Percentiles rank a stretch among this genome's conserved stretches.
Evolutionary conservation across 2,888 invertebrate species (phyloP).

Genomic region (Euphydryas editha): DNA sequence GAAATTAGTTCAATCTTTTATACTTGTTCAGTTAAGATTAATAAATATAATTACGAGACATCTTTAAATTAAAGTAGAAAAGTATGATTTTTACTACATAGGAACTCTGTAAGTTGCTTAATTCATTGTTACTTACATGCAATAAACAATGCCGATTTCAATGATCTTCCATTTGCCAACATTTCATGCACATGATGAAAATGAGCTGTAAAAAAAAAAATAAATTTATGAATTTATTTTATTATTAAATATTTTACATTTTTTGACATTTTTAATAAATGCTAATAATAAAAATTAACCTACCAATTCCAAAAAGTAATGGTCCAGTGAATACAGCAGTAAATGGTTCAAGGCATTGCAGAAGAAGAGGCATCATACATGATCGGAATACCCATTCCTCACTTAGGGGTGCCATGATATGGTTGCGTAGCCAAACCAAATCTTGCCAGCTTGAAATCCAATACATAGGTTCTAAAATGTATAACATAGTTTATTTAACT

Average conservation of each 20-base stretch:
- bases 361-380: constrained; percentile 95
- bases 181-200: constrained; percentile 95
- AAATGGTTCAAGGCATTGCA: constrained; percentile 90
- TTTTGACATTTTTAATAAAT: neutral
- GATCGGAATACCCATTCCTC: constrained; percentile 98
- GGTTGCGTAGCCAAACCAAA: constrained; percentile 93
- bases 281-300: constrained; percentile 45
- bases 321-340: constrained; percentile 93
- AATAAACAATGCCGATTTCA: constrained; percentile 81
- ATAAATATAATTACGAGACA: too few species aligned
- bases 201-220: constrained; percentile 87
- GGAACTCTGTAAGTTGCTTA: neutral
- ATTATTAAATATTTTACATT: neutral
- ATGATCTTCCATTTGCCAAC: constrained; percentile 87
- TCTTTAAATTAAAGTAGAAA: too few species aligned
- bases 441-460: constrained; percentile 89
- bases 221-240: neutral
- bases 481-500: neutral
- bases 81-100: neutral
- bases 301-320: constrained; percentile 95
- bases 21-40: too few species aligned
- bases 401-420: constrained; percentile 95
- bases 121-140: constrained; percentile 83
- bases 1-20: too few species aligned
- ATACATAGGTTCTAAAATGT: constrained; percentile 85